A percentile compares a stretch with the other conserved stretches of the same genome.
Conservation (phyloP, 2,113 vertebrate species). For the Triplophysa tibetana region DNA sequence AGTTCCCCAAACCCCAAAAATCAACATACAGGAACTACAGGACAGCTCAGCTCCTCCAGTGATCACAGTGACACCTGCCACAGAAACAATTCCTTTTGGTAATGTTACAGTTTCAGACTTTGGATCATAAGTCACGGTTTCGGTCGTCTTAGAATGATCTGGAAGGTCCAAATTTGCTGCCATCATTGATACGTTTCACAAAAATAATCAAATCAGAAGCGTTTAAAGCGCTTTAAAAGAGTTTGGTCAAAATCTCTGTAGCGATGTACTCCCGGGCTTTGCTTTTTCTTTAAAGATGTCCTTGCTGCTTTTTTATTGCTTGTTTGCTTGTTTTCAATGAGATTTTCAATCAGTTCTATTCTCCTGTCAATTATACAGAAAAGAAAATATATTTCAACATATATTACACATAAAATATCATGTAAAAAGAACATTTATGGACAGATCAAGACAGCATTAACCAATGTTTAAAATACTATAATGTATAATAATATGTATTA, state of each 20-base stretch:
- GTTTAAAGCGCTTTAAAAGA: background rate
- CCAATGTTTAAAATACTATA: background rate
- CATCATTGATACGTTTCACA: conserved; percentile 47
- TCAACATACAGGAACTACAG: conserved; percentile 74
- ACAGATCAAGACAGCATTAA: background rate
- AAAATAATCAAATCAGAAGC: background rate
- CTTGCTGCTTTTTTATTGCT: background rate
- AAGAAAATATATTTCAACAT: background rate
- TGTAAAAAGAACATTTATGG: background rate
- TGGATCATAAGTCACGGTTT: conserved; percentile 66
- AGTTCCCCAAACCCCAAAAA: conserved; percentile 74
- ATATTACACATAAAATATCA: background rate
- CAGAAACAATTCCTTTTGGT: conserved; percentile 69
- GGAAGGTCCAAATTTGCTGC: conserved; percentile 63
- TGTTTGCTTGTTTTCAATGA: background rate
- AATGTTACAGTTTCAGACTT: conserved; percentile 68
- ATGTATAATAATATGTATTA: too few species aligned
- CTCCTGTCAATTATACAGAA: background rate
- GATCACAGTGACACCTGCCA: conserved; percentile 71
- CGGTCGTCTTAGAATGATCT: conserved; percentile 33
- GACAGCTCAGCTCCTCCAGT: conserved; percentile 75
- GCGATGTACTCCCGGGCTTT: background rate
- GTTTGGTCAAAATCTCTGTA: background rate
- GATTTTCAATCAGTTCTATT: background rate
- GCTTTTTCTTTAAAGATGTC: background rate